Base-by-base conservation (phyloP, 2,888 invertebrate species). In the Tenthredo scrophulariae region DNA sequence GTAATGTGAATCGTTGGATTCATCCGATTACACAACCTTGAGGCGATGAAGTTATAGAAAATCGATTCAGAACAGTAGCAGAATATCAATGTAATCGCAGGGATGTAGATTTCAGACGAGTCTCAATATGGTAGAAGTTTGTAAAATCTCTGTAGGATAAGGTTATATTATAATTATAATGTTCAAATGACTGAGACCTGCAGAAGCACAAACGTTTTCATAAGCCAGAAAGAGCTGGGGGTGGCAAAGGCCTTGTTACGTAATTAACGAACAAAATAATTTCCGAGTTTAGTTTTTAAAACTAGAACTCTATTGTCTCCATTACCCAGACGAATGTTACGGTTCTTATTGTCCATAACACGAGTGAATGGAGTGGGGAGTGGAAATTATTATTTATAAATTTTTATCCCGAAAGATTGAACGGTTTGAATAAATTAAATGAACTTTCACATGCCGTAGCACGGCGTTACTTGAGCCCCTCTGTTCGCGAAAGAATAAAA, bases 141-240 rank as follows among this genome's bases (percentile, higher is more conserved):
- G 54, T 54, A 54, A 54, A 7, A 54, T 54, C 54, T 54, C n/a
- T 54, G n/a, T 54, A 10, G 6, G 4, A 7, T 1, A 54, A 54
- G n/a, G 54, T 54, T 54, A 54, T n/a, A 54, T 54, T 54, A 54
- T n/a, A 54, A 54, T 54, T n/a, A 54, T n/a, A n/a, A 54, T 54
- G 6, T n/a, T 54, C n/a, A 54, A 46, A 46, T 54, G 7, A 54
- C 7, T 7, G 54, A 54, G n/a, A n/a, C n/a, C n/a, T 54, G n/a
- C n/a, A 54, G 7, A n/a, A n/a, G 50, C 54, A 54, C n/a, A 54
- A 54, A 54, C 54, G 54, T 54, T 54, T n/a, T 54, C 54, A 54
- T 54, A 7, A 54, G 54, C n/a, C 6, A n/a, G n/a, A 54, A n/a
- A 54, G 54, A 54, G 54, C n/a, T 7, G 7, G 54, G 54, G 50